These are phyloP conservation scores for Diadumene lineata DNA, from an alignment of 92 coral and sea anemone species.

Conservation along the genomic window DNA sequence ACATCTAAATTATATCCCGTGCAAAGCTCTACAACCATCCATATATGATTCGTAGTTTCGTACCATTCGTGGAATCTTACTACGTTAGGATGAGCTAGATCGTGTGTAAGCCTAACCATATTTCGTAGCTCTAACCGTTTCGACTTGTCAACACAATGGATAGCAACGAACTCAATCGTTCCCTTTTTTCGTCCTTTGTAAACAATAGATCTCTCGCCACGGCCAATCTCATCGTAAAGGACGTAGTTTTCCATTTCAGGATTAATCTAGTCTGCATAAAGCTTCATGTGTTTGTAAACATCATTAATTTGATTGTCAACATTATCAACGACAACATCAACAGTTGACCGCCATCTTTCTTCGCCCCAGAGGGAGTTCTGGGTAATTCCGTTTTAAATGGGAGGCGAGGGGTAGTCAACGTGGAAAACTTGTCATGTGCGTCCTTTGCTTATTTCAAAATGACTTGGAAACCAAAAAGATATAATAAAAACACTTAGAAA, in stretches of 20 bases:
- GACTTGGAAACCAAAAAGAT: too few species aligned
- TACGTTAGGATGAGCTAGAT: constrained; percentile 85
- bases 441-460: too few species aligned
- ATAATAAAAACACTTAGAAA: too few species aligned
- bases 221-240: constrained; percentile 93
- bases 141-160: constrained; percentile 94
- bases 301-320: constrained; percentile 3
- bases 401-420: constrained; percentile 3
- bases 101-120: constrained; percentile 91
- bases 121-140: constrained; percentile 93
- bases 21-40: constrained; percentile 98
- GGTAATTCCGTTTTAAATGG: constrained; percentile 11
- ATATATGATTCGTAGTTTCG: constrained; percentile 97
- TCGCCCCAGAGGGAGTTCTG: not conserved
- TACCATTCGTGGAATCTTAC: constrained; percentile 96
- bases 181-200: constrained; percentile 99
- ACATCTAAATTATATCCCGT: constrained; percentile 84
- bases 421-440: not conserved
- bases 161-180: constrained; percentile 93
- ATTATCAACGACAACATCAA: constrained; percentile 16
- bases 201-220: constrained; percentile 90
- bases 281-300: not conserved
- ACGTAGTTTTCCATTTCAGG: constrained; percentile 90
- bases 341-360: constrained; percentile 43
- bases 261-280: not conserved